Evolutionary conservation across 2,888 invertebrate species (phyloP).

Genomic region (Pachydiplax longipennis): DNA sequence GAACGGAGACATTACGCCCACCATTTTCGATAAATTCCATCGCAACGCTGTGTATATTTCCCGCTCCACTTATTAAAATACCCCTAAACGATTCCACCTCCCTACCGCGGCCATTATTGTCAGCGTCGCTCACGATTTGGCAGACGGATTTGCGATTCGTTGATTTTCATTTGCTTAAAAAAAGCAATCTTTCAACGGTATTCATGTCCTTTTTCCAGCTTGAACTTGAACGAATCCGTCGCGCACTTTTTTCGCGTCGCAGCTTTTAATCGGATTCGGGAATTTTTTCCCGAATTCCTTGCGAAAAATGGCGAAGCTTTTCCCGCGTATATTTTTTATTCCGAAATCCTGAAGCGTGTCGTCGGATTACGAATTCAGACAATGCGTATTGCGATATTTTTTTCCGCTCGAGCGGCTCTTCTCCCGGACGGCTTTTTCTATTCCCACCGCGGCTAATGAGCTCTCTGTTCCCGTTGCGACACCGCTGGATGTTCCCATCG

Average conservation of each 20-base stretch:
- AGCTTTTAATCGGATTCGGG: not conserved
- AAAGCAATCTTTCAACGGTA: not conserved
- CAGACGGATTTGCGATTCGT: too few species aligned
- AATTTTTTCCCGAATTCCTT: not conserved
- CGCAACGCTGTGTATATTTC: too few species aligned
- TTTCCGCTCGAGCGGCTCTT: not conserved
- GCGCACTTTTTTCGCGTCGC: not conserved
- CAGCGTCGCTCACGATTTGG: too few species aligned
- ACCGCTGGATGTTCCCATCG: not conserved
- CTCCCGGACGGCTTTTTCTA: not conserved
- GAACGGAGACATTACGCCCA: too few species aligned
- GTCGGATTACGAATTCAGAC: not conserved
- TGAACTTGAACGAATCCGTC: not conserved
- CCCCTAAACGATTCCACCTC: too few species aligned
- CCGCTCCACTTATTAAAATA: too few species aligned
- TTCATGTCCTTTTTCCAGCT: not conserved
- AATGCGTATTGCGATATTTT: not conserved
- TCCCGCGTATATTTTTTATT: not conserved
- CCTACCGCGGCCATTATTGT: too few species aligned
- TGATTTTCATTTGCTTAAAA: not conserved
- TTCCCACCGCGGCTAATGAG: not conserved
- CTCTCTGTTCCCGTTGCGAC: not conserved
- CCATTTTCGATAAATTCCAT: too few species aligned
- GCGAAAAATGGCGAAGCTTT: not conserved
- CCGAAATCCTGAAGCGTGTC: not conserved